Conservation (phyloP, 2,888 invertebrate species). For the Mimachlamys varia region DNA sequence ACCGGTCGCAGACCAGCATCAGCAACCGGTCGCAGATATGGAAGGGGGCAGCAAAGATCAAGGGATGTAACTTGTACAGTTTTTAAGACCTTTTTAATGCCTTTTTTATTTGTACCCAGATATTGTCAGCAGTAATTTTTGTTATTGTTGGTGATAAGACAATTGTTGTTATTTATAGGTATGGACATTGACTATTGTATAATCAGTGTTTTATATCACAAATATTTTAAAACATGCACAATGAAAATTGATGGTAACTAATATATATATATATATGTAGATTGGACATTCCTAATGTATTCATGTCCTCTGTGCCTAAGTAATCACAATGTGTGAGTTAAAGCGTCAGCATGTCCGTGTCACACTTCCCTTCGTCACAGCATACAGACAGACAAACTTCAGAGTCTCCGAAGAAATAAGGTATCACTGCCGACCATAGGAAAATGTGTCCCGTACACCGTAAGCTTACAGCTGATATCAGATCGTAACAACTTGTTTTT, state of each 20-base stretch:
- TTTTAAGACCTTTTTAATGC: slow-evolving; percentile 29
- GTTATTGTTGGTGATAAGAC: slow-evolving; percentile 4
- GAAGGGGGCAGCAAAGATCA: slow-evolving; percentile 24
- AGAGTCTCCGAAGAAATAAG: background rate
- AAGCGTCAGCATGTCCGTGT: background rate
- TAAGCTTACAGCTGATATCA: too few species aligned
- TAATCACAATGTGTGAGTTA: background rate
- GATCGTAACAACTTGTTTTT: too few species aligned
- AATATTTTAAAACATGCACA: slow-evolving; percentile 32
- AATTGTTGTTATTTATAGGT: background rate
- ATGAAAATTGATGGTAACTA: background rate
- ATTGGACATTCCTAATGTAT: slow-evolving; percentile 14
- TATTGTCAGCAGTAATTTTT: slow-evolving; percentile 29
- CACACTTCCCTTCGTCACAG: background rate
- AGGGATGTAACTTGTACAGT: background rate
- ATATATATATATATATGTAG: slow-evolving; percentile 3
- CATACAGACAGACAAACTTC: background rate
- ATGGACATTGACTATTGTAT: background rate
- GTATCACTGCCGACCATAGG: background rate
- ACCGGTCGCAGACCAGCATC: background rate
- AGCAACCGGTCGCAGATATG: background rate
- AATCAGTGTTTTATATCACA: background rate
- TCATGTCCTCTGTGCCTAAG: background rate
- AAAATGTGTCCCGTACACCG: too few species aligned
- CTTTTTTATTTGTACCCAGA: slow-evolving; percentile 29